phyloP scores from a whole-genome alignment of 2,113 vertebrate genomes.

The Pomatostomus ruficeps region DNA sequence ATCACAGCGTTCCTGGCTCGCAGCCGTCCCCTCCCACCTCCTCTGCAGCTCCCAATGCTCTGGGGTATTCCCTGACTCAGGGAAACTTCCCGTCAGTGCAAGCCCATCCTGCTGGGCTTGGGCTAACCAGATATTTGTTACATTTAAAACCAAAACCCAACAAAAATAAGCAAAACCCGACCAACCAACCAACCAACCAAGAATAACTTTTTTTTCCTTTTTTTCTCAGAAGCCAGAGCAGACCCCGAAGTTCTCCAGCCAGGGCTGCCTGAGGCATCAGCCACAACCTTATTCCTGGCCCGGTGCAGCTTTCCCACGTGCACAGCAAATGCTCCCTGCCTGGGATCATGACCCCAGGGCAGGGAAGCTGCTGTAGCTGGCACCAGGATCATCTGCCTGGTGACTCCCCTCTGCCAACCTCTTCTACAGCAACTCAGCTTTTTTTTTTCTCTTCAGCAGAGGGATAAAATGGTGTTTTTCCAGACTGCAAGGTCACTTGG shows the following conservation, averaged over 20 bases:
- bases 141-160: background rate
- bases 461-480: background rate
- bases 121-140: background rate
- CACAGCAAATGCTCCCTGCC: background rate
- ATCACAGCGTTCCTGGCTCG: background rate
- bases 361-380: background rate
- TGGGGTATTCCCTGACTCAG: background rate
- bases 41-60: background rate
- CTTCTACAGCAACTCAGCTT: background rate
- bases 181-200: too few relatives aligned
- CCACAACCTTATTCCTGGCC: background rate
- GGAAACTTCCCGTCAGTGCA: background rate
- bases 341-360: background rate
- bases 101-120: background rate
- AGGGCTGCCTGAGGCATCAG: background rate
- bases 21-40: background rate
- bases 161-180: background rate
- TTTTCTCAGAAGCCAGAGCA: background rate
- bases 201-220: background rate
- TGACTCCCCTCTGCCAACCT: background rate
- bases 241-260: background rate
- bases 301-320: background rate
- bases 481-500: slow-evolving; percentile 37
- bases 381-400: background rate
- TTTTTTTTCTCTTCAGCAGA: background rate